phyloP scores from a whole-genome alignment of 2,888 invertebrate species.

The Melanophora roralis region DNA sequence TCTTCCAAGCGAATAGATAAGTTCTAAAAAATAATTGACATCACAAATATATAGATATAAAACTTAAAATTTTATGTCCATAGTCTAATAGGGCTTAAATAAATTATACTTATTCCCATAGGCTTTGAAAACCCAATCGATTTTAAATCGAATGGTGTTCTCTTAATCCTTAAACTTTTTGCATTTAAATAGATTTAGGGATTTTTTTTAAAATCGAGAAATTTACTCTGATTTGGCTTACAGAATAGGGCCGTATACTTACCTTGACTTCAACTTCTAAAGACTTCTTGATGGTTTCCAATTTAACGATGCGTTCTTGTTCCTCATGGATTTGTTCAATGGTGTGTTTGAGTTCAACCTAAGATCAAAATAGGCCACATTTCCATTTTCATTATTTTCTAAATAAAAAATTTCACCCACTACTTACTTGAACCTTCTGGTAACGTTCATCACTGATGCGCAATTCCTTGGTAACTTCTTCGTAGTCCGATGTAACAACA shows the following conservation, averaged over 20 bases:
- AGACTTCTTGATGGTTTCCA: conserved; percentile 98
- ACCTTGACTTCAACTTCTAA: conserved; percentile 97
- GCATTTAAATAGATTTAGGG: too few species aligned
- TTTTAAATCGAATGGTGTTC: too few species aligned
- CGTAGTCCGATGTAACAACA: conserved; percentile 95
- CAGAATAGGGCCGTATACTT: too few species aligned
- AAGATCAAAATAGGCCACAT: conserved; percentile 64
- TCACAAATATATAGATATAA: too few species aligned
- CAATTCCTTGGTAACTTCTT: conserved; percentile 97
- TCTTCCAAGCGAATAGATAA: conserved; percentile 94
- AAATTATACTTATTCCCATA: too few species aligned
- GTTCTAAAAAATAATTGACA: too few species aligned
- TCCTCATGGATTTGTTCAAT: conserved; percentile 96
- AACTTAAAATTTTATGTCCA: too few species aligned
- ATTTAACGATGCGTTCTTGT: conserved; percentile 97
- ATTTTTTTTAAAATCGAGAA: too few species aligned
- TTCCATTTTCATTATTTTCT: background rate
- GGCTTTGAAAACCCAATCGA: too few species aligned
- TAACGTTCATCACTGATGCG: conserved; percentile 95
- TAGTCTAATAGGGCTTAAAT: too few species aligned
- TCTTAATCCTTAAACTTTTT: too few species aligned
- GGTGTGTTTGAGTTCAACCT: conserved; percentile 95
- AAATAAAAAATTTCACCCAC: background rate
- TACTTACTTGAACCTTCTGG: conserved; percentile 88
- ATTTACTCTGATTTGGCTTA: too few species aligned